phyloP scores from a whole-genome alignment of 2,113 vertebrate genomes.

The Elephas maximus region DNA sequence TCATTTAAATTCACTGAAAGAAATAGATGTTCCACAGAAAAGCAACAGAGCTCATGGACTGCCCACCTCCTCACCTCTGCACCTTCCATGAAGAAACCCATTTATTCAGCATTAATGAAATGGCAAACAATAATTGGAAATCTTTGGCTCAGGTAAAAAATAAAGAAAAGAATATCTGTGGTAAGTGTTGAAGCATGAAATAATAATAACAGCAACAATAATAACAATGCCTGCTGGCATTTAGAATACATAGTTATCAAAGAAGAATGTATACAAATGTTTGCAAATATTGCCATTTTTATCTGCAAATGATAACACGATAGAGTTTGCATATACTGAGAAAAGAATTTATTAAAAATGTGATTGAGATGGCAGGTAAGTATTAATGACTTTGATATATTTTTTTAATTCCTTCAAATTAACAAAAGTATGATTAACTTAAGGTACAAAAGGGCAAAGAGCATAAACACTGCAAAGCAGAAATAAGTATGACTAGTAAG shows the following conservation, averaged over 20 bases:
- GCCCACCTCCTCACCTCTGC: background rate
- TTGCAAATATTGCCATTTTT: slow-evolving; percentile 3
- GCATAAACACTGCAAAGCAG: background rate
- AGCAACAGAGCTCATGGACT: background rate
- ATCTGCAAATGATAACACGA: background rate
- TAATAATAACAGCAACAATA: background rate
- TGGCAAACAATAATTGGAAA: background rate
- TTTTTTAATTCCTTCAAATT: slow-evolving; percentile 12
- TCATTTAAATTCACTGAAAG: background rate
- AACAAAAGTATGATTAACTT: background rate
- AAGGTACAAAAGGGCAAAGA: background rate
- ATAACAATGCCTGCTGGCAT: background rate
- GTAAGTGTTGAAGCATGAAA: background rate
- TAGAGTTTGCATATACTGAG: background rate
- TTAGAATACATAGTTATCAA: background rate
- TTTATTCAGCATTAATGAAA: background rate
- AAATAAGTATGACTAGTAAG: background rate
- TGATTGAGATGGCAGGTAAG: background rate
- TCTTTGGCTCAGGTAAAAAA: background rate
- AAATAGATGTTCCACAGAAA: background rate
- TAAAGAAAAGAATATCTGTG: background rate
- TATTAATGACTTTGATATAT: slow-evolving; percentile 27
- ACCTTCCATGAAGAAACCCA: background rate
- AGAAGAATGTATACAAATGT: background rate
- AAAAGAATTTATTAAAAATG: background rate